These are phyloP conservation scores for Psococerastis gibbosa DNA, from an alignment of 2,888 invertebrate species.

Conservation along the genomic window DNA sequence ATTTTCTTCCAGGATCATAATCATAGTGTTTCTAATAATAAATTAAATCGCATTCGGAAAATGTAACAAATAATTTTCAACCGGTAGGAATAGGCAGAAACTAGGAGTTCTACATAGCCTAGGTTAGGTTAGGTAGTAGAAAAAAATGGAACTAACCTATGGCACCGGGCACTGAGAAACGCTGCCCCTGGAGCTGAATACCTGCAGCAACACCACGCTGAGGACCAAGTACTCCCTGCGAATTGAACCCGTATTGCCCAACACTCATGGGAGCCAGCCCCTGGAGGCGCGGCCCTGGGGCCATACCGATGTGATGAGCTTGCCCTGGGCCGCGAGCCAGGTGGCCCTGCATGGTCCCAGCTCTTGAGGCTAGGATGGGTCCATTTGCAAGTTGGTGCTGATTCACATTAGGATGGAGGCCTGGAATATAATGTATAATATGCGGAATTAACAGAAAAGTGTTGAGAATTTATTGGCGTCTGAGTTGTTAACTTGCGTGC, in stretches of 20 bases:
- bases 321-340: constrained; percentile 24
- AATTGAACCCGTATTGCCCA: constrained; percentile 4
- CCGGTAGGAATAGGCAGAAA: no score
- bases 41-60: no score
- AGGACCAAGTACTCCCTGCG: constrained; percentile 31
- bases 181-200: constrained; percentile 18
- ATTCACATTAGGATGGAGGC: constrained; percentile 22
- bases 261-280: constrained; percentile 22
- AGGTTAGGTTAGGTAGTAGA: no score
- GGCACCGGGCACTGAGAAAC: constrained; percentile 23
- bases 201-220: constrained; percentile 24
- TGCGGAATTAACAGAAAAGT: not conserved
- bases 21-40: no score
- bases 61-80: no score
- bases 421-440: constrained; percentile 5
- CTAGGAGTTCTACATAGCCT: no score
- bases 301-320: constrained; percentile 26
- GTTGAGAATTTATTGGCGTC: not conserved
- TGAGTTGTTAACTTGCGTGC: no score
- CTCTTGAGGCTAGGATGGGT: constrained; percentile 41
- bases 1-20: no score
- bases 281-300: constrained; percentile 41
- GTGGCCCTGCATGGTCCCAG: constrained; percentile 25
- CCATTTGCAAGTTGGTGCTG: constrained; percentile 54
- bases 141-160: constrained; percentile 17